phyloP scores from a whole-genome alignment of 92 coral and sea anemone genomes.

The Palythoa heliodiscus region DNA sequence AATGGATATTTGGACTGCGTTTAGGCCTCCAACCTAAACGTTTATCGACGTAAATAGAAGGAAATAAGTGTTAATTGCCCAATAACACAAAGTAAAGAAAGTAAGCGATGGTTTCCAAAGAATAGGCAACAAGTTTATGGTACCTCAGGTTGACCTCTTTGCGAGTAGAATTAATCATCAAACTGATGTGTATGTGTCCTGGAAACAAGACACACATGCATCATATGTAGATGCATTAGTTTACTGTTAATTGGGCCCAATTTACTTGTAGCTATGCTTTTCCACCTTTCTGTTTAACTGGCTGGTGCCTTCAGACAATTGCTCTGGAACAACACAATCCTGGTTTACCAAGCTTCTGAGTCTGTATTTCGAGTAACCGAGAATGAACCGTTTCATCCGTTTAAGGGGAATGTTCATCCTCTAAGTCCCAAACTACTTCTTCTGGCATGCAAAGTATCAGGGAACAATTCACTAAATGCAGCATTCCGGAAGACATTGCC shows the following conservation, averaged over 20 bases:
- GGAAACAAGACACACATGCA: conserved; percentile 47
- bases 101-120: neutral
- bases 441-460: conserved; percentile 53
- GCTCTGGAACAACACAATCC: neutral
- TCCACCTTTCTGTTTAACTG: conserved; percentile 47
- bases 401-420: neutral
- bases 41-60: too few relatives aligned
- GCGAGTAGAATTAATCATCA: conserved; percentile 48
- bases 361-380: conserved; percentile 10
- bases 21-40: too few relatives aligned
- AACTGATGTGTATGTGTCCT: conserved; percentile 24
- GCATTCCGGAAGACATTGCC: conserved; percentile 48
- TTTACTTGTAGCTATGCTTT: neutral
- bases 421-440: neutral
- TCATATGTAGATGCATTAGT: conserved; percentile 48
- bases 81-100: too few relatives aligned
- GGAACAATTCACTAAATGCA: conserved; percentile 16
- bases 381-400: conserved; percentile 12
- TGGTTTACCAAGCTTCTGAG: too few relatives aligned
- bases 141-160: conserved; percentile 48
- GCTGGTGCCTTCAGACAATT: conserved; percentile 50
- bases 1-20: too few relatives aligned
- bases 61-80: too few relatives aligned
- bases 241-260: conserved; percentile 36
- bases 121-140: conserved; percentile 20